Conservation (phyloP, 2,797 vertebrate species). For the Vireo griseus region DNA sequence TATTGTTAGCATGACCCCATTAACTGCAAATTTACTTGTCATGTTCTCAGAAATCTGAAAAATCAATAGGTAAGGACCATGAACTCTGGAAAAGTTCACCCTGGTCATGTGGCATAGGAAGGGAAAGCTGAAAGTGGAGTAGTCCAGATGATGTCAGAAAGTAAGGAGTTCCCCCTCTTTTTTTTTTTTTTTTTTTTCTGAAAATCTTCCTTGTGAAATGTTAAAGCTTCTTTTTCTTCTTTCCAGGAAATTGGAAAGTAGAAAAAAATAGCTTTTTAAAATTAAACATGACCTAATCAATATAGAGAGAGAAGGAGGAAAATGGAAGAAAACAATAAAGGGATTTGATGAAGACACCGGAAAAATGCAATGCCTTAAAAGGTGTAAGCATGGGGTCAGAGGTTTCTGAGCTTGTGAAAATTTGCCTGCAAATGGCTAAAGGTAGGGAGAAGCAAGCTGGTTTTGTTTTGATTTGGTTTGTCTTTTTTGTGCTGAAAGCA, state of each 20-base stretch:
- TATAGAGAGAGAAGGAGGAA: background rate
- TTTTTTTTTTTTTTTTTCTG: background rate
- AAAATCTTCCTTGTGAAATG: background rate
- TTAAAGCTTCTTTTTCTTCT: background rate
- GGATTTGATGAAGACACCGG: background rate
- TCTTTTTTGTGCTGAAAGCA: background rate
- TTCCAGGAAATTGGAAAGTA: background rate
- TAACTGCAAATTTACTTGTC: constrained; percentile 32
- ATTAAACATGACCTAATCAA: background rate
- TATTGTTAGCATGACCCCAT: constrained; percentile 17
- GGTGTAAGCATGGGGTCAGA: background rate
- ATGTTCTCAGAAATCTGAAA: constrained; percentile 7
- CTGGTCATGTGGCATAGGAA: background rate
- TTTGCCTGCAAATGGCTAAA: background rate
- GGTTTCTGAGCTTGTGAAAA: background rate
- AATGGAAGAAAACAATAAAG: background rate
- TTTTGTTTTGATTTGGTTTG: background rate
- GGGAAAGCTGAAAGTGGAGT: background rate
- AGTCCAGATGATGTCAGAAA: background rate
- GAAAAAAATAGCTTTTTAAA: background rate
- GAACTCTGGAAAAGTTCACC: background rate
- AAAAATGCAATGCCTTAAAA: background rate
- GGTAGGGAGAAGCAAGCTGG: background rate
- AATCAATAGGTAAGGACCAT: background rate
- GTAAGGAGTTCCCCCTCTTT: background rate